phyloP scores from a whole-genome alignment of 37 sponge, comb jelly and placozoan genomes.

The Aphrocallistes beatrix region DNA sequence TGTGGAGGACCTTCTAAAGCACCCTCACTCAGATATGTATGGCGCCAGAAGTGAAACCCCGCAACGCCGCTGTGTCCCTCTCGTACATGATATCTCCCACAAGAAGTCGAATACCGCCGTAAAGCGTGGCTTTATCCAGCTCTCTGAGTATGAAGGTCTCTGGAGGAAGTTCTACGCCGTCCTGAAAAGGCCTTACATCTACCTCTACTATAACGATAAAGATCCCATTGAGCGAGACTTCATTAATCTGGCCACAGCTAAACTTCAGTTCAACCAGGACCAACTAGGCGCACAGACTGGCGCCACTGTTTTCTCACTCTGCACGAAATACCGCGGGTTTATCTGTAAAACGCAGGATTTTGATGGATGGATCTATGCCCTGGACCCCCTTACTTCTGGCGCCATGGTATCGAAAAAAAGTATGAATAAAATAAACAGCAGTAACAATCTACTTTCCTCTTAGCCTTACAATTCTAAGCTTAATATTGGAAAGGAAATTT shows the following conservation, averaged over 20 bases:
- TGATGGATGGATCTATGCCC: conserved; percentile 83
- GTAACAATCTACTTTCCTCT: not conserved
- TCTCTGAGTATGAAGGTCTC: conserved; percentile 12
- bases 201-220: conserved; percentile 70
- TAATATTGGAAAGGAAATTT: too few relatives aligned
- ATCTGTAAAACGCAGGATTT: conserved; percentile 50
- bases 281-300: not conserved
- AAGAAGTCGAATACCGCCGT: not conserved
- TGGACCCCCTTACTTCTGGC: conserved; percentile 93
- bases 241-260: conserved; percentile 61
- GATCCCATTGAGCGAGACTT: conserved; percentile 72
- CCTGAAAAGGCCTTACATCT: conserved; percentile 61
- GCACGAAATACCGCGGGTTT: conserved; percentile 66
- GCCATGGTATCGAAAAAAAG: conserved; percentile 28
- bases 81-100: not conserved
- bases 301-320: conserved; percentile 45
- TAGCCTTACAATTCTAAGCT: too few relatives aligned
- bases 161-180: conserved; percentile 31
- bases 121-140: not conserved
- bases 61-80: not conserved
- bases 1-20: not conserved
- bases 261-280: conserved; percentile 50
- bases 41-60: not conserved
- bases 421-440: not conserved
- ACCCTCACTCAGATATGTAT: not conserved